A percentile compares a stretch with the other conserved stretches of the same genome.
phyloP scores from a whole-genome alignment of 2,113 vertebrate genomes.

The Paramisgurnus dabryanus region DNA sequence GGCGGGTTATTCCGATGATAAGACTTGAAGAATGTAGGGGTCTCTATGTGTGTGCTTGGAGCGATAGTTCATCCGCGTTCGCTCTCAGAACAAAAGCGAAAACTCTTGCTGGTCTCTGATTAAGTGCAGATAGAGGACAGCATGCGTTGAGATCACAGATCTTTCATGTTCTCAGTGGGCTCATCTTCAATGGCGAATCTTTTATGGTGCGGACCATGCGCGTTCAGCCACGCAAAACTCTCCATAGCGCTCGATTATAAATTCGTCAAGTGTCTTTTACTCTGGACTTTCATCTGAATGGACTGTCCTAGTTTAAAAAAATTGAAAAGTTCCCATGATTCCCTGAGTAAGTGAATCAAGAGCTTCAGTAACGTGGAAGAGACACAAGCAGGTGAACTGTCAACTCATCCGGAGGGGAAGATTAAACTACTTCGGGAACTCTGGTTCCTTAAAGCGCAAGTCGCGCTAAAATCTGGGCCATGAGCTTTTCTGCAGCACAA shows the following conservation, averaged over 20 bases:
- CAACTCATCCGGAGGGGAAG: slow-evolving; percentile 37
- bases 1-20: slow-evolving; percentile 37
- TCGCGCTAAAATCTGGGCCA: slow-evolving; percentile 46
- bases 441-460: slow-evolving; percentile 40
- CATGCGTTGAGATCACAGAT: slow-evolving; percentile 14
- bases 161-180: slow-evolving; percentile 14
- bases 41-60: slow-evolving; percentile 20
- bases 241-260: background rate
- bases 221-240: slow-evolving; percentile 19
- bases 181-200: slow-evolving; percentile 28
- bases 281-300: background rate
- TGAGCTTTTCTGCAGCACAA: slow-evolving; percentile 37
- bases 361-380: slow-evolving; percentile 21
- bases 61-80: slow-evolving; percentile 5
- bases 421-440: slow-evolving; percentile 27
- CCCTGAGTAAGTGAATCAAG: slow-evolving; percentile 9
- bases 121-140: slow-evolving; percentile 11
- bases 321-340: slow-evolving; percentile 20
- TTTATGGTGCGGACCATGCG: slow-evolving; percentile 13
- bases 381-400: slow-evolving; percentile 36
- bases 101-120: slow-evolving; percentile 28
- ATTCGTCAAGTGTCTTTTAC: background rate
- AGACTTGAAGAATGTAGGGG: background rate
- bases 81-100: slow-evolving; percentile 15
- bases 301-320: slow-evolving; percentile 11